Evolutionary conservation across 2,113 vertebrate genomes (phyloP).

Genomic region (Pseudorectes ferrugineus): DNA sequence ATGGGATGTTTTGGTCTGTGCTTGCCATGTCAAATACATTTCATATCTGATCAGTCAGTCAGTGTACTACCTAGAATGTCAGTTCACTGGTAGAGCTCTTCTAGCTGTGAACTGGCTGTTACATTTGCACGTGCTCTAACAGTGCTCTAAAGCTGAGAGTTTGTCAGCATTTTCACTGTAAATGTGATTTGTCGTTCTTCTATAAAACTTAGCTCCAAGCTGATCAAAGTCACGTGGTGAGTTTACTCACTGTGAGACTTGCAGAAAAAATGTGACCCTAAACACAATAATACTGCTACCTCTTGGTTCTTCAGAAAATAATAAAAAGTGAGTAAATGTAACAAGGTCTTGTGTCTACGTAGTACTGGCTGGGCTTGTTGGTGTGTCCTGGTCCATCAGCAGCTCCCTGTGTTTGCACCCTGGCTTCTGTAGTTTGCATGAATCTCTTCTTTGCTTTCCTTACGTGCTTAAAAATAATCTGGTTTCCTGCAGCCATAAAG

Average conservation of each 20-base stretch:
- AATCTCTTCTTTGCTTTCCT: not conserved
- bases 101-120: not conserved
- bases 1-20: not conserved
- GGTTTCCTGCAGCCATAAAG: not conserved
- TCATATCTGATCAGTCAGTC: not conserved
- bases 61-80: not conserved
- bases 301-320: not conserved
- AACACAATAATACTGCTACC: not conserved
- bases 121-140: not conserved
- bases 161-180: not conserved
- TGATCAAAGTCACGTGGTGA: not conserved
- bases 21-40: constrained; percentile 4
- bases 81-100: not conserved
- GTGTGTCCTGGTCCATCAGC: rapidly evolving
- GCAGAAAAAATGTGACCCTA: not conserved
- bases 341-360: not conserved
- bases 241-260: not conserved
- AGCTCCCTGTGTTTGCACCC: not conserved
- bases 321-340: not conserved
- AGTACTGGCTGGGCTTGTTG: not conserved
- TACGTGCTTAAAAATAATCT: not conserved
- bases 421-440: not conserved
- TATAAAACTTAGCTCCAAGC: not conserved
- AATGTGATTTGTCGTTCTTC: not conserved
- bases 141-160: not conserved